phyloP scores from a whole-genome alignment of 1,140 invertebrate species.

The Bombus confusus region DNA sequence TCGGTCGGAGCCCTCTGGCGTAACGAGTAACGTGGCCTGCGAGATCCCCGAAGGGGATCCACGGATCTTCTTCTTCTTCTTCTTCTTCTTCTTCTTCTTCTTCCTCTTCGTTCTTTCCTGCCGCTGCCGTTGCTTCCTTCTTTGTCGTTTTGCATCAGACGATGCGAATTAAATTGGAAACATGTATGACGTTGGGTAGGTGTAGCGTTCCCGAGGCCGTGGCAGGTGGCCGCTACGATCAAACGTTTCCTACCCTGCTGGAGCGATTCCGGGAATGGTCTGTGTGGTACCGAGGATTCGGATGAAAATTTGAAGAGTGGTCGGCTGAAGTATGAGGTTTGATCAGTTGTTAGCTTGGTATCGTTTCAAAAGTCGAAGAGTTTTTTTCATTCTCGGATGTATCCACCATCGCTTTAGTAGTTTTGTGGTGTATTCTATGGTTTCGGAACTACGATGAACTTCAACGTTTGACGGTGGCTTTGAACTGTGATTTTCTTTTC shows the following conservation, averaged over 20 bases:
- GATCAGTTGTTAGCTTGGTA: neutral
- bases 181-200: slow-evolving; percentile 24
- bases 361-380: neutral
- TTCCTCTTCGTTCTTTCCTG: neutral
- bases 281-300: neutral
- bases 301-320: neutral
- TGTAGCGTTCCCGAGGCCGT: neutral
- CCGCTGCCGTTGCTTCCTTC: no score
- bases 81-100: neutral
- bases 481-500: neutral
- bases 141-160: slow-evolving; percentile 28
- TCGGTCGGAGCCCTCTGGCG: neutral
- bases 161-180: slow-evolving; percentile 46
- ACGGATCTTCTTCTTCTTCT: neutral
- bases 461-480: neutral
- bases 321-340: neutral
- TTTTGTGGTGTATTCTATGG: neutral
- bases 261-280: slow-evolving; percentile 20
- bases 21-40: slow-evolving; percentile 31
- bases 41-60: slow-evolving; percentile 16
- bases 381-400: neutral
- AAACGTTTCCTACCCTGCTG: slow-evolving; percentile 13
- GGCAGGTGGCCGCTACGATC: slow-evolving; percentile 27
- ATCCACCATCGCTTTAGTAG: neutral
- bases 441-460: neutral